Evolutionary conservation across 2,797 vertebrate genomes (phyloP).

Genomic region (Serranus cabrilla): DNA sequence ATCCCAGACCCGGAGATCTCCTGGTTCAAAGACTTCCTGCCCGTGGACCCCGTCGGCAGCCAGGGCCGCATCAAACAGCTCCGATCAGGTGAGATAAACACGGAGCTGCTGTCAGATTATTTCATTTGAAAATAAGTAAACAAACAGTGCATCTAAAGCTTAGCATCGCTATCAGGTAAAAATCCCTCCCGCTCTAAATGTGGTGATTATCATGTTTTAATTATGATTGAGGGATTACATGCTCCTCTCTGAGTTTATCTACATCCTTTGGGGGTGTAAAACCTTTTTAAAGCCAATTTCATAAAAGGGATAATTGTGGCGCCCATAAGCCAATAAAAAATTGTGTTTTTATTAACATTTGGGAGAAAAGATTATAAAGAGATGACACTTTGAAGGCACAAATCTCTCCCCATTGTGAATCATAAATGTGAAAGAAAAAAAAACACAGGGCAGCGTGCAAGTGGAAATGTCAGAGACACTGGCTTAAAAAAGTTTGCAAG

Average conservation of each 20-base stretch:
- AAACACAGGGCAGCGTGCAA: neutral
- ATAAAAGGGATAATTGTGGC: slow-evolving; percentile 65
- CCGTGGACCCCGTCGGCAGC: slow-evolving; percentile 92
- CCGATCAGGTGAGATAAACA: slow-evolving; percentile 89
- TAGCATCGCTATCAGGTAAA: slow-evolving; percentile 54
- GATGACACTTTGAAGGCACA: slow-evolving; percentile 43
- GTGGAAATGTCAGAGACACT: too few relatives aligned
- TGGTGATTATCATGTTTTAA: slow-evolving; percentile 74
- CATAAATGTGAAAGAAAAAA: slow-evolving; percentile 8
- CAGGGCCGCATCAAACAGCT: slow-evolving; percentile 96
- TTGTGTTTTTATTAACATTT: slow-evolving; percentile 62
- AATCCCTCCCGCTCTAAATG: slow-evolving; percentile 60
- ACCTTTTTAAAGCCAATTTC: slow-evolving; percentile 74
- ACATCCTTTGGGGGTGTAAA: slow-evolving; percentile 67
- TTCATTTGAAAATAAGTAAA: slow-evolving; percentile 32
- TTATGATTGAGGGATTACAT: slow-evolving; percentile 77
- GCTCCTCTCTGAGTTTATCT: slow-evolving; percentile 69
- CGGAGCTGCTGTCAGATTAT: neutral
- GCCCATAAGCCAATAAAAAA: slow-evolving; percentile 44
- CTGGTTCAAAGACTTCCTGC: slow-evolving; percentile 99
- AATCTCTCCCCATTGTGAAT: slow-evolving; percentile 35
- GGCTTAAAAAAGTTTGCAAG: slow-evolving; percentile 11
- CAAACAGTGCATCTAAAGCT: slow-evolving; percentile 44
- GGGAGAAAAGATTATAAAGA: slow-evolving; percentile 54
- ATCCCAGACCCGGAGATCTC: slow-evolving; percentile 98